Conservation (phyloP, 2,113 vertebrate species). For the Macrotis lagotis region DNA sequence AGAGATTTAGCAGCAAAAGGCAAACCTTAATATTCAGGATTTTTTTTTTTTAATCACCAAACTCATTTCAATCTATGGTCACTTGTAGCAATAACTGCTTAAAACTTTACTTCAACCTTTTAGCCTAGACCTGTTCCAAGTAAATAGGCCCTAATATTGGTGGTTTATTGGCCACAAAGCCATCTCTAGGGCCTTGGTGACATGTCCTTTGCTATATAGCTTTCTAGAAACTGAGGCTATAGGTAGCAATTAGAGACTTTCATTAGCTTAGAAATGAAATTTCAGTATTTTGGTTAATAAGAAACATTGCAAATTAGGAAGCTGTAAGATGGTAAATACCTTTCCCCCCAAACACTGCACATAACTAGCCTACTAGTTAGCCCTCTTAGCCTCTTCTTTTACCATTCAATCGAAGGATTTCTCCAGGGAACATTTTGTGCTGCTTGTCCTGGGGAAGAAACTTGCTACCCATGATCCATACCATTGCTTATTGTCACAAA, state of each 20-base stretch:
- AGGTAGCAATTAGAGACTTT: not conserved
- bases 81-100: not conserved
- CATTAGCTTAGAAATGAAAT: not conserved
- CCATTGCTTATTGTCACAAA: not conserved
- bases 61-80: not conserved
- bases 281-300: not conserved
- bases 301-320: not conserved
- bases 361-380: too few species aligned
- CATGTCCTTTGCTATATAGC: too few species aligned
- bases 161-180: not conserved
- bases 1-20: not conserved
- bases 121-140: not conserved
- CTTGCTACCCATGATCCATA: not conserved
- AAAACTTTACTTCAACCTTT: not conserved
- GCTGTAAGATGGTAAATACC: not conserved
- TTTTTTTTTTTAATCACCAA: not conserved
- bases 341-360: not conserved
- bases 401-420: not conserved
- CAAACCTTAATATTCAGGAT: not conserved
- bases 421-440: not conserved
- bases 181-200: not conserved
- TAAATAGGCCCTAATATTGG: not conserved
- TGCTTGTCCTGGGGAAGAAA: not conserved
- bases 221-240: not conserved
- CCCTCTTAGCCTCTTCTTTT: not conserved